Percentiles rank a stretch among this genome's conserved stretches.
These are phyloP conservation scores for Eptesicus fuscus DNA, from an alignment of 2,113 vertebrate genomes.

Conservation along the genomic window DNA sequence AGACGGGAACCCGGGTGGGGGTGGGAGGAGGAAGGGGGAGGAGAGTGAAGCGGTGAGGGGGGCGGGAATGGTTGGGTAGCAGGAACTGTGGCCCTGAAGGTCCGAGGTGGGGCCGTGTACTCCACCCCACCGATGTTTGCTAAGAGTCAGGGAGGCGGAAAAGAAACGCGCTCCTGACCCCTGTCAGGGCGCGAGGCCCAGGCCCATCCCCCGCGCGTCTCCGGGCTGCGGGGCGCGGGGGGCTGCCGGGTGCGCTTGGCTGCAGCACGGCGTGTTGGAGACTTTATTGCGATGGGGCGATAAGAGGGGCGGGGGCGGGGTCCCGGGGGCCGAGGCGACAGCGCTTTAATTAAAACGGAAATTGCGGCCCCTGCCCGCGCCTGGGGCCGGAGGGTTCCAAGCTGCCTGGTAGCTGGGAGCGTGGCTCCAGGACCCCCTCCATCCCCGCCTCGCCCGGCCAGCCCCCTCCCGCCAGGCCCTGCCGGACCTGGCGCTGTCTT, in stretches of 20 bases:
- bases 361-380: constrained; percentile 74
- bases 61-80: background rate
- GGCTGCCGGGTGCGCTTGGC: constrained; percentile 72
- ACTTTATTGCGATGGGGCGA: constrained; percentile 77
- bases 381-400: constrained; percentile 54
- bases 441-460: constrained; percentile 42
- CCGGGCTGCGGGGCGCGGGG: constrained; percentile 66
- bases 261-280: constrained; percentile 48
- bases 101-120: background rate
- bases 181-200: background rate
- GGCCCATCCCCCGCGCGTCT: constrained; percentile 69
- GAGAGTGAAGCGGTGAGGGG: background rate
- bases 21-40: constrained; percentile 34
- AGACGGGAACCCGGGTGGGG: constrained; percentile 59
- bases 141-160: constrained; percentile 92
- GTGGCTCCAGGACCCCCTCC: constrained; percentile 50
- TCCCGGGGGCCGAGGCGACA: constrained; percentile 65
- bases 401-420: constrained; percentile 48
- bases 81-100: background rate
- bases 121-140: constrained; percentile 85
- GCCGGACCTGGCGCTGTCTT: constrained; percentile 49
- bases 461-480: constrained; percentile 65
- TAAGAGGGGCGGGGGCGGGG: constrained; percentile 73
- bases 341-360: constrained; percentile 79
- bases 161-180: constrained; percentile 77